Evolutionary conservation across 2,888 invertebrate species (phyloP).

Genomic region (Sphaeridia pumilis): DNA sequence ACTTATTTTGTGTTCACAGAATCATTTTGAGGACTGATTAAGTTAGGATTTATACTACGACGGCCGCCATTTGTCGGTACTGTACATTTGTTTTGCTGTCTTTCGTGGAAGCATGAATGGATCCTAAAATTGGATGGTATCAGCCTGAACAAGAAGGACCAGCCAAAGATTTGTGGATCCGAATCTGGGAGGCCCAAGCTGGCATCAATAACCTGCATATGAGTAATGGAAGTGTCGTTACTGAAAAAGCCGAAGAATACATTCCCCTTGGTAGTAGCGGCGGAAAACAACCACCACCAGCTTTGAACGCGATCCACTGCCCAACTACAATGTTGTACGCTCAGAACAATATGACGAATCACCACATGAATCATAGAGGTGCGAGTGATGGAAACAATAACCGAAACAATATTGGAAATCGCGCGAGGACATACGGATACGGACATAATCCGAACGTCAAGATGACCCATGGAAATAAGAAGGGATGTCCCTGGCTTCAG

Average conservation of each 20-base stretch:
- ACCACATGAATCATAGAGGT: slow-evolving; percentile 8
- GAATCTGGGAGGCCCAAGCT: slow-evolving; percentile 77
- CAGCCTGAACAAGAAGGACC: slow-evolving; percentile 97
- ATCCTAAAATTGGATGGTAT: slow-evolving; percentile 93
- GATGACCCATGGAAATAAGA: slow-evolving; percentile 38
- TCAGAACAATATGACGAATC: slow-evolving; percentile 6
- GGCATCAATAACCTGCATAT: slow-evolving; percentile 48
- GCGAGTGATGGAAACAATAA: slow-evolving; percentile 13
- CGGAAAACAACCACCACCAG: slow-evolving; percentile 13
- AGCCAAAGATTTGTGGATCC: slow-evolving; percentile 88
- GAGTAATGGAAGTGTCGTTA: slow-evolving; percentile 20
- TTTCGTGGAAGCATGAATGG: slow-evolving; percentile 53
- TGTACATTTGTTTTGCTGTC: too few relatives aligned
- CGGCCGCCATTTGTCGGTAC: background rate
- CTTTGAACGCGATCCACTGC: slow-evolving; percentile 7
- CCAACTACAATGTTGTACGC: slow-evolving; percentile 12
- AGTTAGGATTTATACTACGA: background rate
- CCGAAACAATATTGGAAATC: slow-evolving; percentile 46
- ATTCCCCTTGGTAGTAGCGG: slow-evolving; percentile 26
- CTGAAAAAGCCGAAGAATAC: slow-evolving; percentile 24
- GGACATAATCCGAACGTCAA: slow-evolving; percentile 51
- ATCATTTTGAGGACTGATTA: background rate
- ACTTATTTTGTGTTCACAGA: background rate
- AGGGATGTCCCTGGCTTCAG: slow-evolving; percentile 81
- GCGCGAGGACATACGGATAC: slow-evolving; percentile 80